Evolutionary conservation across 2,113 vertebrate species (phyloP), one percentile per base, ranked within the genome.

Genomic region (Cinclus cinclus): DNA sequence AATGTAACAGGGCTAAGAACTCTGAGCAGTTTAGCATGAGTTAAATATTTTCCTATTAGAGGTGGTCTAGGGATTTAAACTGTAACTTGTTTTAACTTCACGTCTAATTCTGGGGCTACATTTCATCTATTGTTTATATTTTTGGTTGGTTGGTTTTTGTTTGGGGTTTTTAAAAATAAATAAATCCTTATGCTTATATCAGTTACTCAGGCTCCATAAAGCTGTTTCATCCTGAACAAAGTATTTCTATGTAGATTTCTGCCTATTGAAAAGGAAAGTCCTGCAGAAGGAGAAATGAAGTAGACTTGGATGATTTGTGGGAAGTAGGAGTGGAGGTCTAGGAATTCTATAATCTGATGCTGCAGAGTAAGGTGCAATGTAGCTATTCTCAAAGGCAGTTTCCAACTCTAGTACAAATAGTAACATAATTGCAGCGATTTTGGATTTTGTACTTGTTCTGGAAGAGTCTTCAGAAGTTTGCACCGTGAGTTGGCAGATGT

Each of bases 41-140:
- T 86, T 90, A 79, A 87, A 53, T 86, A 37, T 75, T 93, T 76
- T 91, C 47, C n/a, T 78, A 1, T 69, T 21, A 7, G 9, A 52
- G 46, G 6, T 0, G 9, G 17, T 76, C 50, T 62, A 22, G 2
- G 37, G 25, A 73, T 85, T 83, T 93, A 95, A 95, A 85, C 37
- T 91, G 13, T 85, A 90, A 82, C 84, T 85, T 89, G 25, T 59
- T 89, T 94, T 68, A 91, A 79, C 70, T 20, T 73, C 16, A 3
- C 9, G 5, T 22, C 20, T 15, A 22, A 25, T 56, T 80, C 50
- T 75, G n/a, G 7, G 87, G 39, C 33, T 71, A 7, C 6, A 0
- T 77, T 90, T 50, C 2, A 63, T 47, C 7, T 70, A 10, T 13
- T 55, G 28, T 15, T 50, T 74, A 3, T 52, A 30, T 15, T 25